A percentile compares a stretch with the other conserved stretches of the same genome.
These are phyloP conservation scores for Hypomecis punctinalis DNA, from an alignment of 2,888 invertebrate genomes.

Conservation along the genomic window DNA sequence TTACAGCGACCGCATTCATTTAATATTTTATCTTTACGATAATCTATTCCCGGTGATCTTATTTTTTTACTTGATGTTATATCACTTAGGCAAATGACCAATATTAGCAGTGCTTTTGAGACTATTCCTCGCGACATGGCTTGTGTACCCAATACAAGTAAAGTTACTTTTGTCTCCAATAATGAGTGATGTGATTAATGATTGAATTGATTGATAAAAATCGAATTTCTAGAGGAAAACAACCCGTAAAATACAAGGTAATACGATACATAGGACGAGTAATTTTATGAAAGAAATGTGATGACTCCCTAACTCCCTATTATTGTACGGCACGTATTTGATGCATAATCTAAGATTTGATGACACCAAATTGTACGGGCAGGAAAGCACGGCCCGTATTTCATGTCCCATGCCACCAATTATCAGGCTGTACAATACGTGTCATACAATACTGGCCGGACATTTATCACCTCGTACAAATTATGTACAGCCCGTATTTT, in stretches of 20 bases:
- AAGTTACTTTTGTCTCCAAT: not conserved
- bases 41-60: slow-evolving; percentile 40
- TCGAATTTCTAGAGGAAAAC: not conserved
- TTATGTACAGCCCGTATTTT: no score
- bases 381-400: no score
- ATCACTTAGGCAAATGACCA: slow-evolving; percentile 48
- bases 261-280: no score
- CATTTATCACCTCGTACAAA: no score
- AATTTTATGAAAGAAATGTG: no score
- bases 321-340: no score
- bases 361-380: no score
- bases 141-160: not conserved
- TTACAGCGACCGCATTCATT: slow-evolving; percentile 89
- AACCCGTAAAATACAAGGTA: not conserved
- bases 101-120: slow-evolving; percentile 41
- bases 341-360: no score
- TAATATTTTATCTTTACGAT: slow-evolving; percentile 39
- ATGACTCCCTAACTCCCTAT: no score
- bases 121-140: slow-evolving; percentile 29
- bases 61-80: slow-evolving; percentile 49
- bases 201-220: slow-evolving; percentile 1
- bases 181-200: not conserved
- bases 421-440: no score
- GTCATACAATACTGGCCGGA: no score
- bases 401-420: no score